phyloP scores from a whole-genome alignment of 2,113 vertebrate genomes.

The Acinonyx jubatus region DNA sequence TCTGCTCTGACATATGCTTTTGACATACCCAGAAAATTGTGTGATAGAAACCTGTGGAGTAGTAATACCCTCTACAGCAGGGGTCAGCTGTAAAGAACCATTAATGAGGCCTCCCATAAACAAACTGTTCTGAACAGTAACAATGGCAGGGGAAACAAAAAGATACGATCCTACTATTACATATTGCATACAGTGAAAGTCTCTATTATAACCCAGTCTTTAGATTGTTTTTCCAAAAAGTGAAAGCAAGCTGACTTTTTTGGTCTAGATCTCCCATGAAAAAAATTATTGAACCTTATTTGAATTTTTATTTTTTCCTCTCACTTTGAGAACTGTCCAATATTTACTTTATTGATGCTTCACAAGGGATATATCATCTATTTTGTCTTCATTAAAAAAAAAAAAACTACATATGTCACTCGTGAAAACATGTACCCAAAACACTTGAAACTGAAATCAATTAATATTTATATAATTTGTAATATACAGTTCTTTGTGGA shows the following conservation, averaged over 20 bases:
- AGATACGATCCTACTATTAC: not conserved
- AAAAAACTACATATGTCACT: not conserved
- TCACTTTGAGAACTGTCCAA: not conserved
- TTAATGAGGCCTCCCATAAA: conserved; percentile 58
- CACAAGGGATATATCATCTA: not conserved
- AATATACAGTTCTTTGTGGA: not conserved
- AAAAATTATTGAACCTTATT: not conserved
- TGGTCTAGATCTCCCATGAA: not conserved
- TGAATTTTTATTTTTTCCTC: not conserved
- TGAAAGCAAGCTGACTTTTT: not conserved
- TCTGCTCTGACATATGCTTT: conserved; percentile 63
- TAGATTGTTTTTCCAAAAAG: not conserved
- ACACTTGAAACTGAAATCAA: not conserved
- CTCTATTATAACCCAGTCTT: not conserved
- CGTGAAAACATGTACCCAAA: not conserved
- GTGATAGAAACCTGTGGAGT: conserved; percentile 56
- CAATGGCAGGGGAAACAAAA: not conserved
- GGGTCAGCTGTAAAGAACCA: conserved; percentile 54
- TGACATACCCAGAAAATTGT: conserved; percentile 56
- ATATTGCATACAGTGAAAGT: not conserved
- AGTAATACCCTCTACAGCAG: conserved; percentile 31
- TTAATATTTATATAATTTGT: not conserved
- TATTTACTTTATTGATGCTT: not conserved
- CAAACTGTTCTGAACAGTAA: conserved; percentile 1
- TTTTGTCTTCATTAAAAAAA: not conserved